phyloP scores from a whole-genome alignment of 2,113 vertebrate genomes.

The Ciconia maguari region DNA sequence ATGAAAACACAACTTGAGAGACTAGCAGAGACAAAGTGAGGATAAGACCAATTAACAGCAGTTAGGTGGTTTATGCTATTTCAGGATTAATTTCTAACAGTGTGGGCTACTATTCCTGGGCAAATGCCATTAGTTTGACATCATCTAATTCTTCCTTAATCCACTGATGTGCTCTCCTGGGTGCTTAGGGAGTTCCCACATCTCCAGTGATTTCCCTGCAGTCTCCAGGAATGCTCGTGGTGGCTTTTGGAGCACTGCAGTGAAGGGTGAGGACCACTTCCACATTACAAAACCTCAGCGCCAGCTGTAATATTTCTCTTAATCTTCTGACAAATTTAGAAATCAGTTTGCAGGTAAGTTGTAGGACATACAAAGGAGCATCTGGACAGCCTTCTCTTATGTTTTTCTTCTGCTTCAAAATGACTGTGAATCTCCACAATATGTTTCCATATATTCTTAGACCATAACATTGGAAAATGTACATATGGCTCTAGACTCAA shows the following conservation, averaged over 20 bases:
- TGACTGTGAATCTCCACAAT: background rate
- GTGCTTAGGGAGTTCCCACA: background rate
- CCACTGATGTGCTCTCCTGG: background rate
- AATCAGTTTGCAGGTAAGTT: background rate
- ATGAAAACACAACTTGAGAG: background rate
- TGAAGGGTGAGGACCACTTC: background rate
- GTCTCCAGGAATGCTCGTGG: background rate
- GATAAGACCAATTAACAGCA: background rate
- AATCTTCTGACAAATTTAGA: background rate
- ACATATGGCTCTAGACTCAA: background rate
- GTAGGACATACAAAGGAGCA: background rate
- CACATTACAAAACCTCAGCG: background rate
- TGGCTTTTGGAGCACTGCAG: background rate
- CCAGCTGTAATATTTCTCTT: background rate
- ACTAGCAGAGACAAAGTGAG: background rate
- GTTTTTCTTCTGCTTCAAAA: background rate
- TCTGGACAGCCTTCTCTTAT: background rate
- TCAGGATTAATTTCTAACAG: background rate
- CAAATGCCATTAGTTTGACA: background rate
- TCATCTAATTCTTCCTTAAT: background rate
- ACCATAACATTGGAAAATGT: background rate
- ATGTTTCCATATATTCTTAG: fast-evolving
- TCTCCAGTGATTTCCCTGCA: background rate
- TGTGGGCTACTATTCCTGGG: background rate
- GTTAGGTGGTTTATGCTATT: background rate